Evolutionary conservation across 2,888 invertebrate genomes (phyloP).

Genomic region (Papilio gigon): DNA sequence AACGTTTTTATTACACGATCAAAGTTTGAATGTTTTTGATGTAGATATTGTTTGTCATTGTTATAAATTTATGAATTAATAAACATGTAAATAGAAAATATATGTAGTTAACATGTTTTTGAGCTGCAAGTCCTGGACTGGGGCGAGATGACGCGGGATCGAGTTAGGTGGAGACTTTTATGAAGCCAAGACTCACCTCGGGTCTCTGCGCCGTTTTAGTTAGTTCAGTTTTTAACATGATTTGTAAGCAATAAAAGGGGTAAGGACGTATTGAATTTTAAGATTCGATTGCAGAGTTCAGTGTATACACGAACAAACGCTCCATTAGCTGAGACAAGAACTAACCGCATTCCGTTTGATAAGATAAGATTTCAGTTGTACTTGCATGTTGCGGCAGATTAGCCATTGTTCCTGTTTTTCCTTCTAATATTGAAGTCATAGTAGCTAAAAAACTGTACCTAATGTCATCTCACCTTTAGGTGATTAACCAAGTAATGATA

Average conservation of each 20-base stretch:
- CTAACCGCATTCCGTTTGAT: conserved; percentile 16
- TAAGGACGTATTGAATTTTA: neutral
- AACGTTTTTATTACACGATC: conserved; percentile 23
- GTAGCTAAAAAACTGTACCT: no score
- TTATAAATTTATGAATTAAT: neutral
- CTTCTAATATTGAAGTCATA: no score
- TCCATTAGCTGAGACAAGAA: neutral
- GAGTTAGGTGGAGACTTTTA: no score
- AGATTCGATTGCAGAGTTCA: neutral
- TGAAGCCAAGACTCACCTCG: no score
- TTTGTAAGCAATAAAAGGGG: neutral
- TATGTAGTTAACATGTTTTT: no score
- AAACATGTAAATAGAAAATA: neutral
- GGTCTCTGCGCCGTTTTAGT: no score
- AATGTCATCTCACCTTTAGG: no score
- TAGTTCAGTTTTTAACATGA: no score
- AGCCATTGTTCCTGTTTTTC: neutral
- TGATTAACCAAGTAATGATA: no score
- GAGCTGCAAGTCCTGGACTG: no score
- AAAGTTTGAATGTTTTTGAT: neutral
- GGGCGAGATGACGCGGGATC: no score
- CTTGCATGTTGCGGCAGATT: neutral
- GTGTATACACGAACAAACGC: neutral
- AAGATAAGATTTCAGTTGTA: conserved; percentile 1
- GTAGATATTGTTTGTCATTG: neutral